A percentile compares a stretch with the other conserved stretches of the same genome.
phyloP scores from a whole-genome alignment of 2,888 invertebrate species.

The Drosophila mulleri region DNA sequence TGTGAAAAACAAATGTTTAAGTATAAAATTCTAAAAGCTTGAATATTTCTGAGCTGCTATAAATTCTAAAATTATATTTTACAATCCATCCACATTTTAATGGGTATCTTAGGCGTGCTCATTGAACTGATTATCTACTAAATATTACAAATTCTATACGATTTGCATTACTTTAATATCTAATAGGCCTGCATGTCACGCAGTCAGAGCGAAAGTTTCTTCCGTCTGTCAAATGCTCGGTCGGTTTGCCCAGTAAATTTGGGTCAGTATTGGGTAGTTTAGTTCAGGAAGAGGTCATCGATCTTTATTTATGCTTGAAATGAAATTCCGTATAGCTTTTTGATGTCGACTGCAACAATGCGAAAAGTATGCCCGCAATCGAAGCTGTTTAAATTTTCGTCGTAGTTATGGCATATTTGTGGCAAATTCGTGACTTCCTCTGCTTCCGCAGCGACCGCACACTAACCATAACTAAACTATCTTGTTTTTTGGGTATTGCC shows the following conservation, averaged over 20 bases:
- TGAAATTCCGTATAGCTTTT: background rate
- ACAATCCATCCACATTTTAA: too few species aligned
- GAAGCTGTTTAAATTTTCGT: slow-evolving; percentile 29
- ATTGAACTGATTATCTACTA: too few species aligned
- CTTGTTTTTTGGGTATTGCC: slow-evolving; percentile 37
- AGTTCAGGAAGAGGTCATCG: background rate
- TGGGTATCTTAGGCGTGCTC: too few species aligned
- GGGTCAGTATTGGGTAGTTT: background rate
- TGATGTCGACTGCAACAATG: background rate
- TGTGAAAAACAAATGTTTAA: too few species aligned
- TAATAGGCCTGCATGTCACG: too few species aligned
- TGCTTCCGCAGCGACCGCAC: slow-evolving; percentile 28
- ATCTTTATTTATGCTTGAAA: background rate
- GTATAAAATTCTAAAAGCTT: too few species aligned
- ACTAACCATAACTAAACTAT: slow-evolving; percentile 49
- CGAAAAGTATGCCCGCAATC: slow-evolving; percentile 18
- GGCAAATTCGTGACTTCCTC: slow-evolving; percentile 28
- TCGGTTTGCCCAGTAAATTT: background rate
- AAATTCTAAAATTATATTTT: too few species aligned
- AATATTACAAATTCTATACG: too few species aligned
- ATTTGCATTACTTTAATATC: too few species aligned
- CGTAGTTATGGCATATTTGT: slow-evolving; percentile 51
- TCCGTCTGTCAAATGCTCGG: too few species aligned
- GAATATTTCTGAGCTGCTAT: too few species aligned
- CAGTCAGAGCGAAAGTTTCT: too few species aligned